These are phyloP conservation scores for Rhagoletis zephyria DNA, from an alignment of 1,140 invertebrate species.

Conservation along the genomic window DNA sequence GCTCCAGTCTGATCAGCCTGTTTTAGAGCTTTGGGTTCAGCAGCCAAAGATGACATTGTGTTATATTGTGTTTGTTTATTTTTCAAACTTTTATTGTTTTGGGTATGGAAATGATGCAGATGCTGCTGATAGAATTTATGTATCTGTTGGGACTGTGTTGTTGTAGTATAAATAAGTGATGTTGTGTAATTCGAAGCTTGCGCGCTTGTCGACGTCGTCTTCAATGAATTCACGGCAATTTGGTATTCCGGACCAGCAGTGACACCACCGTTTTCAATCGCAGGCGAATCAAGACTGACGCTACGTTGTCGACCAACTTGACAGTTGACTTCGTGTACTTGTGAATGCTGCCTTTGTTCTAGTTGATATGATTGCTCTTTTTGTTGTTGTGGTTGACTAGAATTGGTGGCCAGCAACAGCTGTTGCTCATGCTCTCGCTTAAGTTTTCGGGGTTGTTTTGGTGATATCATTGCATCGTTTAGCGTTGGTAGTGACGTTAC, in stretches of 20 bases:
- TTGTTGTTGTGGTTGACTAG: constrained; percentile 42
- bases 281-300: constrained; percentile 30
- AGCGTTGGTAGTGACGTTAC: constrained; percentile 14
- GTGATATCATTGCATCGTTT: background rate
- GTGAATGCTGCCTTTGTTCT: background rate
- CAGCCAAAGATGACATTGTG: constrained; percentile 70
- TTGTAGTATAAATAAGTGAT: constrained; percentile 57
- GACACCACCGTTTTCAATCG: constrained; percentile 24
- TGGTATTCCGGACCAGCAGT: background rate
- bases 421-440: constrained; percentile 8
- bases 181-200: constrained; percentile 36
- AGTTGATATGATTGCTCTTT: constrained; percentile 33
- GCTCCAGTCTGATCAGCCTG: constrained; percentile 59
- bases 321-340: constrained; percentile 24
- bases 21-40: constrained; percentile 65
- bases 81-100: constrained; percentile 59
- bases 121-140: constrained; percentile 62
- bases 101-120: constrained; percentile 66
- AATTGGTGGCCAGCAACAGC: constrained; percentile 17
- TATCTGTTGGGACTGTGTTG: constrained; percentile 61
- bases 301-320: background rate
- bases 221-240: constrained; percentile 24
- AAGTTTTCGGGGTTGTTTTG: constrained; percentile 10
- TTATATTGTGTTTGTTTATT: constrained; percentile 61
- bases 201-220: constrained; percentile 38